These are phyloP conservation scores for Drosophila saltans DNA, from an alignment of 1,140 invertebrate genomes.

Conservation along the genomic window DNA sequence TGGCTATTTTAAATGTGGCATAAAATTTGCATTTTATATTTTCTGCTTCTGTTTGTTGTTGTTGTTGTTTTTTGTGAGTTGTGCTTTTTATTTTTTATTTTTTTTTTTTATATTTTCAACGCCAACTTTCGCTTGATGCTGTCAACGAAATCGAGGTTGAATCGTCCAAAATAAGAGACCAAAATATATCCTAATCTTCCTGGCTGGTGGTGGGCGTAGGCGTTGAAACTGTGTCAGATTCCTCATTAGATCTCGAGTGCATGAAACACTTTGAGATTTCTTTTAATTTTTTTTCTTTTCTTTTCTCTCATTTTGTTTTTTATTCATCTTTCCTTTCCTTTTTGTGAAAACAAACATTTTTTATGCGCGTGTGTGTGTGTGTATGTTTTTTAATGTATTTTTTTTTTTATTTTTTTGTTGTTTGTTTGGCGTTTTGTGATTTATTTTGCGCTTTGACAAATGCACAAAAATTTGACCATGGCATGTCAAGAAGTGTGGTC, in stretches of 20 bases:
- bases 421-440: slow-evolving; percentile 73
- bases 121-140: slow-evolving; percentile 39
- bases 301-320: slow-evolving; percentile 43
- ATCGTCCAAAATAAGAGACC: slow-evolving; percentile 36
- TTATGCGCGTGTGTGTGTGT: slow-evolving; percentile 40
- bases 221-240: slow-evolving; percentile 74
- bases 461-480: slow-evolving; percentile 81
- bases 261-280: slow-evolving; percentile 54
- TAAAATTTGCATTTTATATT: slow-evolving; percentile 79
- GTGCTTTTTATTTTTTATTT: neutral
- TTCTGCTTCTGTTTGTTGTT: neutral
- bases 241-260: slow-evolving; percentile 69
- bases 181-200: slow-evolving; percentile 56
- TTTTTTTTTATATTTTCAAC: slow-evolving; percentile 45
- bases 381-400: slow-evolving; percentile 17
- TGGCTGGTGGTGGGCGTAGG: slow-evolving; percentile 46
- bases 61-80: neutral
- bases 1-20: slow-evolving; percentile 79
- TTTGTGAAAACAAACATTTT: slow-evolving; percentile 45
- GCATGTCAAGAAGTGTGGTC: slow-evolving; percentile 78
- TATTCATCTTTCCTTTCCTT: slow-evolving; percentile 24
- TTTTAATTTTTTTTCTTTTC: slow-evolving; percentile 39
- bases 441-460: slow-evolving; percentile 78
- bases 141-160: slow-evolving; percentile 68
- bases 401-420: slow-evolving; percentile 20